A percentile compares a stretch with the other conserved stretches of the same genome.
Conservation (phyloP, 2,797 vertebrate genomes). For the Falco cherrug region DNA sequence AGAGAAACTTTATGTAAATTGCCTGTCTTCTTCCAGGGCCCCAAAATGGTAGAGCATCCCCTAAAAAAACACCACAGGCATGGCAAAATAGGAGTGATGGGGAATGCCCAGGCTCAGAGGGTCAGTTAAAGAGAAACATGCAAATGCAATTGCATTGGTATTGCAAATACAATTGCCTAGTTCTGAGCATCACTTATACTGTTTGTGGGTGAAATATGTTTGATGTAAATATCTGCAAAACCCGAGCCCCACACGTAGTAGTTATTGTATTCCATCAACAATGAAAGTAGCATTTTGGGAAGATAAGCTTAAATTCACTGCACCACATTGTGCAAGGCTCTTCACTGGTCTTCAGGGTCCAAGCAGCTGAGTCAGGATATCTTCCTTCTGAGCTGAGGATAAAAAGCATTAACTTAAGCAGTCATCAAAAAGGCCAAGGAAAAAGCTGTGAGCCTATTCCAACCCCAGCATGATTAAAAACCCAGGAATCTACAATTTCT, state of each 20-base stretch:
- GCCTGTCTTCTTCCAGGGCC: neutral
- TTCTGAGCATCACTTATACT: neutral
- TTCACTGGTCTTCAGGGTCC: neutral
- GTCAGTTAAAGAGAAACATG: rapidly evolving
- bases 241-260: rapidly evolving
- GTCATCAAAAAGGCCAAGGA: neutral
- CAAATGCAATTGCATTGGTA: neutral
- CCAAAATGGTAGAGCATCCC: rapidly evolving
- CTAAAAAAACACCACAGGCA: rapidly evolving
- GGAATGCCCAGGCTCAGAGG: neutral
- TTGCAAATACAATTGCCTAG: neutral
- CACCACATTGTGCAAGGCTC: neutral
- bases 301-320: neutral
- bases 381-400: neutral
- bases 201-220: neutral
- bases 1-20: neutral
- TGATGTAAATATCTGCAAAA: neutral
- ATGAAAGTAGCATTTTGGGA: neutral
- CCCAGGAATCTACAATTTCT: neutral
- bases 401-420: neutral
- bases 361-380: neutral
- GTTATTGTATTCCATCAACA: neutral
- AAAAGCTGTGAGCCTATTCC: neutral
- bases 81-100: rapidly evolving
- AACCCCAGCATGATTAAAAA: neutral